phyloP scores from a whole-genome alignment of 2,113 vertebrate genomes.

The Cnemophilus loriae region DNA sequence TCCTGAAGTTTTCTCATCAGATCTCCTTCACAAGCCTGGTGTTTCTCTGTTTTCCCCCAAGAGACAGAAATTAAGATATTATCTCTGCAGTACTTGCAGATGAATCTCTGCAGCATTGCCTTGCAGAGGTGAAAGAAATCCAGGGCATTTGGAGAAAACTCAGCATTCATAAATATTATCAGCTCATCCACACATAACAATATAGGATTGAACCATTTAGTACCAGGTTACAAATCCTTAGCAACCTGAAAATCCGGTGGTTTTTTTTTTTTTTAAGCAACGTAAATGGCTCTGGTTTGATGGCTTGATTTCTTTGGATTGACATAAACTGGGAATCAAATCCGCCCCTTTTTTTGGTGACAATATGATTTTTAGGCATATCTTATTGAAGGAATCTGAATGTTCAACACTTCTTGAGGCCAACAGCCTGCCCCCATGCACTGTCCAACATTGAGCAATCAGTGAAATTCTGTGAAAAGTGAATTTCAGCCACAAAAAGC shows the following conservation, averaged over 20 bases:
- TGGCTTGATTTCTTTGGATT: not conserved
- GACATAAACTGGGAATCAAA: not conserved
- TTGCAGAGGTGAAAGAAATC: slow-evolving; percentile 40
- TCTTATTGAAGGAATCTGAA: not conserved
- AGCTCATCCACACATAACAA: not conserved
- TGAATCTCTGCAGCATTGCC: not conserved
- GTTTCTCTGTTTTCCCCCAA: not conserved
- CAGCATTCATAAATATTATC: not conserved
- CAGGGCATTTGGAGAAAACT: not conserved
- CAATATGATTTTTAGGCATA: not conserved
- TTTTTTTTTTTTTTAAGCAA: not conserved
- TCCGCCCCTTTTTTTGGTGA: not conserved
- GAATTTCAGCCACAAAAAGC: not conserved
- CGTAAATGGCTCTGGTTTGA: not conserved
- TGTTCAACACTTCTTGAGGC: not conserved
- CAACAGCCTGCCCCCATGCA: not conserved
- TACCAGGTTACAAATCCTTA: not conserved
- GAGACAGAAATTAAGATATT: slow-evolving; percentile 32
- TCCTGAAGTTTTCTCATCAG: not conserved
- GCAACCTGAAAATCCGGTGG: not conserved
- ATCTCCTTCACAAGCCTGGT: not conserved
- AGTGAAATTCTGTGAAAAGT: not conserved
- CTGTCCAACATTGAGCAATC: not conserved
- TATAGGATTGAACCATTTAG: not conserved
- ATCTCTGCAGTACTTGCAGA: not conserved